phyloP scores from a whole-genome alignment of 2,888 invertebrate species.

The Xanthia icteritia region DNA sequence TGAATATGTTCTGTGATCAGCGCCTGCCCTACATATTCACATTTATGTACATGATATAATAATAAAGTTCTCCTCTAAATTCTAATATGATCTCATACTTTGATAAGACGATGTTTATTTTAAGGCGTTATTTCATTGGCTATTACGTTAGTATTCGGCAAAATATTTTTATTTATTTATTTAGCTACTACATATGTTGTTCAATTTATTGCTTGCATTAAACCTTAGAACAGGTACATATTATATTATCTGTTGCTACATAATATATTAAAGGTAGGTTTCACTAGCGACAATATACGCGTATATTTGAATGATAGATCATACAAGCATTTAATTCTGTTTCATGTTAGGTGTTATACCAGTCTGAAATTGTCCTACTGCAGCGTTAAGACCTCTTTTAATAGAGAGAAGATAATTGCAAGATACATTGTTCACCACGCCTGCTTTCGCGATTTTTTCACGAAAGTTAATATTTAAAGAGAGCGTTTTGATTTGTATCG shows the following conservation, averaged over 20 bases:
- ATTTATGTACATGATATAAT: conserved; percentile 51
- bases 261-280: conserved; percentile 5
- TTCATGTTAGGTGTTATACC: not conserved
- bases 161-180: conserved; percentile 26
- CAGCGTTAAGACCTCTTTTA: not conserved
- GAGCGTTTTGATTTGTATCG: not conserved
- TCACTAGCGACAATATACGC: conserved; percentile 17
- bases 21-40: conserved; percentile 32
- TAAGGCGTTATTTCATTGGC: conserved; percentile 35
- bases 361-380: not conserved
- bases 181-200: not conserved
- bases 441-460: not conserved
- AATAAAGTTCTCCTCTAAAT: conserved; percentile 30
- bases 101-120: conserved; percentile 1
- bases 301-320: not conserved
- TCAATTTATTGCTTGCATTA: conserved; percentile 34
- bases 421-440: not conserved
- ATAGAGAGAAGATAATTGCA: not conserved
- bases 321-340: conserved; percentile 17
- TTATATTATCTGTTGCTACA: conserved; percentile 16
- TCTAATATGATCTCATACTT: conserved; percentile 11
- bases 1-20: conserved; percentile 25
- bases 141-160: conserved; percentile 3
- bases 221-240: conserved; percentile 44
- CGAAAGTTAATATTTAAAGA: too few species aligned